Base-by-base conservation (phyloP, 2,888 invertebrate species). In the Erebia aethiops region DNA sequence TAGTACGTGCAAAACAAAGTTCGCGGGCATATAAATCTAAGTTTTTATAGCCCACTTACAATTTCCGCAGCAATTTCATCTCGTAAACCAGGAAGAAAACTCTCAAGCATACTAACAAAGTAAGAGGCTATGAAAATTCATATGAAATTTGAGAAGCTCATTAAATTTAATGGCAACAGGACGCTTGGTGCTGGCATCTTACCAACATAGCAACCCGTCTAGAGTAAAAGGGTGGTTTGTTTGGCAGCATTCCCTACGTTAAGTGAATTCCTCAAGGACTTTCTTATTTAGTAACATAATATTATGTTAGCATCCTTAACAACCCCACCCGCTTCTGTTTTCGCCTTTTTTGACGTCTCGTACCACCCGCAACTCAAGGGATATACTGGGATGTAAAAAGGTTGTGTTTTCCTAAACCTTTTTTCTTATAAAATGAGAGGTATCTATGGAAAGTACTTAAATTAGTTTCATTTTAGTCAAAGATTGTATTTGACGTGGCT, bases 81-180 rank as follows among this genome's bases (percentile, higher is more conserved):
- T 26, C 43, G 43, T 18, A 69, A 69, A 62, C 66, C 43, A 74
- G 72, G 66, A 74, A 72, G 71, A 54, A 57, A 14, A 9, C 49
- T 65, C 62, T 61, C 46, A 61, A 71, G 69, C 58, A 18, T 46
- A 43, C 67, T 72, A 54, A 52, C 54, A 74, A 71, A 67, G 70
- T 52, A 66, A 68, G 64, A 57, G 46, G 65, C 72, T 74, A 74
- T 72, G 72, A 72, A 70, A 77, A 78, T 74, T 74, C 69, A 72
- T 74, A 75, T 72, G 73, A 73, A 78, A 76, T 79, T 78, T 76
- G 78, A 78, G 77, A 78, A 74, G 75, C 74, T 74, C 71, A 66
- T 74, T 76, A 75, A 76, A 73, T 74, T 74, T 72, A 71, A 74
- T 69, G 71, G 70, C 74, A 76, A 67, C 71, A 69, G 75, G 75